A percentile compares a stretch with the other conserved stretches of the same genome.
These are phyloP conservation scores for Drosophila antonietae DNA, from an alignment of 2,888 invertebrate species.

Conservation along the genomic window DNA sequence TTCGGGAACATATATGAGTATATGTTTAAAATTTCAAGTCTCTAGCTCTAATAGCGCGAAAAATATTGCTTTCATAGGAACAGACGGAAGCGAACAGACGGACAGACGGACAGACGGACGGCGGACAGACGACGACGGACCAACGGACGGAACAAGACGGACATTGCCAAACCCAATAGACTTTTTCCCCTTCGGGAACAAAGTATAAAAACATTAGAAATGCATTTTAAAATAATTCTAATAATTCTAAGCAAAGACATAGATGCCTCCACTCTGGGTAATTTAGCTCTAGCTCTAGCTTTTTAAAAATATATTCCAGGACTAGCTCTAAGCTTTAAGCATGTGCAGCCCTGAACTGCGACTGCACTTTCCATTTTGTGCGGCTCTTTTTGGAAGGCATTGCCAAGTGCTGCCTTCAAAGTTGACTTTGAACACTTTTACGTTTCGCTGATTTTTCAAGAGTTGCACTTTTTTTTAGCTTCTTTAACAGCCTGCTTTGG, in stretches of 20 bases:
- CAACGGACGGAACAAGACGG: too few species aligned
- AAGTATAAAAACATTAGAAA: too few species aligned
- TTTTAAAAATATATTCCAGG: background rate
- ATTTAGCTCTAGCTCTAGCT: background rate
- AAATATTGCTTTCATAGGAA: too few species aligned
- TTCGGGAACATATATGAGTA: too few species aligned
- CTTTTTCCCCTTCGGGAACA: too few species aligned
- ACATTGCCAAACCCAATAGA: too few species aligned
- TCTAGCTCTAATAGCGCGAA: too few species aligned
- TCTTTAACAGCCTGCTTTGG: conserved; percentile 4
- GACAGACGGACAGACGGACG: too few species aligned
- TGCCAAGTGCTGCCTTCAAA: conserved; percentile 63
- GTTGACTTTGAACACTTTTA: conserved; percentile 83
- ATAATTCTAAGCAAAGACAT: background rate
- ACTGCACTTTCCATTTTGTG: conserved; percentile 4
- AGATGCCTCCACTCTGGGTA: background rate
- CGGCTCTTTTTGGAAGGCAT: conserved; percentile 24
- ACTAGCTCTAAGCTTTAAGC: background rate
- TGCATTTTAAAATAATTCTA: background rate
- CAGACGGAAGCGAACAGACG: too few species aligned
- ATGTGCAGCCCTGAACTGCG: background rate
- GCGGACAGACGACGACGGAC: too few species aligned
- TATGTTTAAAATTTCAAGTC: too few species aligned
- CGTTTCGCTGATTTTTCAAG: conserved; percentile 82
- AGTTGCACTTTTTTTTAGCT: conserved; percentile 45